These are phyloP conservation scores for Synanceia verrucosa DNA, from an alignment of 2,797 vertebrate genomes.

Conservation along the genomic window DNA sequence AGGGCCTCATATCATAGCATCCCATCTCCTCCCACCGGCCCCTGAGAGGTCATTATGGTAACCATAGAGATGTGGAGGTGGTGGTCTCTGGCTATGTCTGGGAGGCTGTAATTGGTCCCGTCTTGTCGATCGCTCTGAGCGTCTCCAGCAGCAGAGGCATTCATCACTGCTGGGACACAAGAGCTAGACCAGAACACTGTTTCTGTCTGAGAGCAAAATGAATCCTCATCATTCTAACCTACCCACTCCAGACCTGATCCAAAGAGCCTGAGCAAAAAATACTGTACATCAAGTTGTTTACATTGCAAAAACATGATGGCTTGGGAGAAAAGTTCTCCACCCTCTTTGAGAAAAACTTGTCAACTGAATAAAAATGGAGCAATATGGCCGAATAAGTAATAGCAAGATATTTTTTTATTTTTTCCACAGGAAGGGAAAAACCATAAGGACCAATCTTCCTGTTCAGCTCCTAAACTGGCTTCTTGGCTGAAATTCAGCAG, in stretches of 20 bases:
- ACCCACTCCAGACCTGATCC: background rate
- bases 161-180: constrained; percentile 52
- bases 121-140: constrained; percentile 47
- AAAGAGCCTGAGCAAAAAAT: background rate
- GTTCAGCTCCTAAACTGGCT: too few species aligned
- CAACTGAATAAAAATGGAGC: too few species aligned
- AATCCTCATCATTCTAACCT: constrained; percentile 35
- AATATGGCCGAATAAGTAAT: too few species aligned
- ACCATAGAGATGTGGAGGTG: constrained; percentile 45
- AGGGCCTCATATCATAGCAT: constrained; percentile 30
- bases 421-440: too few species aligned
- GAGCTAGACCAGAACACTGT: constrained; percentile 9
- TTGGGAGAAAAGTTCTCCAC: too few species aligned
- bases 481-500: too few species aligned
- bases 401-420: too few species aligned
- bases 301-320: background rate
- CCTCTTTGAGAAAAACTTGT: too few species aligned
- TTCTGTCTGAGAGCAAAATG: constrained; percentile 26
- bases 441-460: too few species aligned
- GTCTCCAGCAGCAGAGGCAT: constrained; percentile 40
- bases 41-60: constrained; percentile 71
- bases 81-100: constrained; percentile 38
- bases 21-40: constrained; percentile 26
- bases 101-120: constrained; percentile 67
- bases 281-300: background rate